These are phyloP conservation scores for Cistogaster globosa DNA, from an alignment of 2,888 invertebrate genomes.

Conservation along the genomic window DNA sequence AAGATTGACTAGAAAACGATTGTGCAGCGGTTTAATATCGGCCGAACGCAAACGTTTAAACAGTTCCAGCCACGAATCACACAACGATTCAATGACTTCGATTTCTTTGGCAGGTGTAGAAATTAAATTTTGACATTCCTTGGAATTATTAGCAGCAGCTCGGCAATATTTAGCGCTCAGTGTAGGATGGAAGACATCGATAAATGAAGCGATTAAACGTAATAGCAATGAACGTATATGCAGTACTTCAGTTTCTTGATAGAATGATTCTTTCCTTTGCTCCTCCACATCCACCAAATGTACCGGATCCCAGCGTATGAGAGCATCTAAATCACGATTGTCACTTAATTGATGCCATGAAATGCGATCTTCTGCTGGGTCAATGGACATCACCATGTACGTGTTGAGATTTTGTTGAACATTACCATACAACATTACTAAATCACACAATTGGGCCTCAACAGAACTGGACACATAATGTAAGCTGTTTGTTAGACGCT, in stretches of 20 bases:
- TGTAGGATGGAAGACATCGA: constrained; percentile 80
- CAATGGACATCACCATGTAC: constrained; percentile 85
- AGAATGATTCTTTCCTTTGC: constrained; percentile 80
- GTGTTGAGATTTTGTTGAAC: constrained; percentile 83
- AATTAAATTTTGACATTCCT: constrained; percentile 69
- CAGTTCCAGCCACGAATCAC: constrained; percentile 80
- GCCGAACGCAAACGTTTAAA: constrained; percentile 79
- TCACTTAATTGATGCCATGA: constrained; percentile 86
- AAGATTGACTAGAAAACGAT: constrained; percentile 83
- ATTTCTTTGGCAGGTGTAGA: constrained; percentile 73
- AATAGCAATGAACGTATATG: constrained; percentile 80
- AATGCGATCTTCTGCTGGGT: constrained; percentile 85
- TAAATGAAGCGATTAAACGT: constrained; percentile 80
- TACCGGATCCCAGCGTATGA: constrained; percentile 88
- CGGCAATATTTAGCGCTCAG: constrained; percentile 66
- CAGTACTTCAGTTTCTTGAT: constrained; percentile 81
- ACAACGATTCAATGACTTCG: constrained; percentile 78
- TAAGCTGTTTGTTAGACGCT: constrained; percentile 91
- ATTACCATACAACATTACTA: constrained; percentile 84
- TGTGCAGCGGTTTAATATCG: constrained; percentile 78
- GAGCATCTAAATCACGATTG: constrained; percentile 90
- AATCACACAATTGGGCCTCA: constrained; percentile 88
- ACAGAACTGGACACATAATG: constrained; percentile 88
- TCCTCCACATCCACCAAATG: constrained; percentile 77
- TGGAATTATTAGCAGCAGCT: constrained; percentile 57